Evolutionary conservation across 2,888 invertebrate species (phyloP).

Genomic region (Thereva unica): DNA sequence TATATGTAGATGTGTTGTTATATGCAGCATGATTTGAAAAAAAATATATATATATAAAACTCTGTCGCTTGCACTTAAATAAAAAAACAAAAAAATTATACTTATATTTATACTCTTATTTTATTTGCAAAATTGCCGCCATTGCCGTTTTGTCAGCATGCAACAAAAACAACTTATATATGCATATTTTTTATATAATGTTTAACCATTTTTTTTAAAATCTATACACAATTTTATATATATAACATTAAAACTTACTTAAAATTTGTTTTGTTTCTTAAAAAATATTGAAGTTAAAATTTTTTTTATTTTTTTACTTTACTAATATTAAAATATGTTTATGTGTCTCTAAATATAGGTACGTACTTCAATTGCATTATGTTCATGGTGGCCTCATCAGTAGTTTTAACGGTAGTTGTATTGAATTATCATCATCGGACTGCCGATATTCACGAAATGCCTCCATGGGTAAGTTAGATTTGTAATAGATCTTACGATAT

Average conservation of each 20-base stretch:
- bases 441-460: conserved; percentile 96
- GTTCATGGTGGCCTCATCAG: conserved; percentile 99
- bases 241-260: conserved; percentile 29
- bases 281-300: not conserved
- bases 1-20: too few species aligned
- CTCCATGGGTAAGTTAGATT: conserved; percentile 82
- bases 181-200: too few species aligned
- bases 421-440: conserved; percentile 97
- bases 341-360: conserved; percentile 65
- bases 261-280: conserved; percentile 28
- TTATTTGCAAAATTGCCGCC: too few species aligned
- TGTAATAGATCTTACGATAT: not conserved
- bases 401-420: conserved; percentile 94
- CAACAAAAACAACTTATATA: too few species aligned
- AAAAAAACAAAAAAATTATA: too few species aligned
- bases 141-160: too few species aligned
- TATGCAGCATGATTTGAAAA: too few species aligned
- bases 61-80: too few species aligned
- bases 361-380: conserved; percentile 99
- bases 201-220: too few species aligned
- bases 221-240: conserved; percentile 25
- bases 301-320: too few species aligned
- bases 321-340: not conserved
- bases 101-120: too few species aligned
- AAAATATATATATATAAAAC: too few species aligned